phyloP scores from a whole-genome alignment of 2,888 invertebrate species.

The Kryphioiulus occultus region DNA sequence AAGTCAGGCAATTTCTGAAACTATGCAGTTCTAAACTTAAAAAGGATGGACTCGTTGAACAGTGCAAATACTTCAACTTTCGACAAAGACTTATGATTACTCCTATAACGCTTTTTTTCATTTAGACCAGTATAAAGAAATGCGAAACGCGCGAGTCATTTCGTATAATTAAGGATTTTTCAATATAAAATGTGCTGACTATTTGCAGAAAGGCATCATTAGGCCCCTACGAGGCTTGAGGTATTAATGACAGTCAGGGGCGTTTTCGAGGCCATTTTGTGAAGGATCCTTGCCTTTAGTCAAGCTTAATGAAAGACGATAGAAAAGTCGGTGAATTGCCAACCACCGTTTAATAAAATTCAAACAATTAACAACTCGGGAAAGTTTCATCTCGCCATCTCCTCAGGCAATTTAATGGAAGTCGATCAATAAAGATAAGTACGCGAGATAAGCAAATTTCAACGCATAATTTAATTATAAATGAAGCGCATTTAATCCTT shows the following conservation, averaged over 20 bases:
- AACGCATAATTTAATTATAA: constrained; percentile 10
- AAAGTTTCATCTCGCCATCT: background rate
- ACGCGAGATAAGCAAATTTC: background rate
- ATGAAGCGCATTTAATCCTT: background rate
- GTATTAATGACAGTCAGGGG: background rate
- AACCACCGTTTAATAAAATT: background rate
- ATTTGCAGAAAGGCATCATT: background rate
- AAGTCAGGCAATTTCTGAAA: no score
- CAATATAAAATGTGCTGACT: constrained; percentile 27
- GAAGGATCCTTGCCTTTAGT: background rate
- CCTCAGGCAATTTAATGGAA: background rate
- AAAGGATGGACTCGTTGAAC: no score
- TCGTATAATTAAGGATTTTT: constrained; percentile 15
- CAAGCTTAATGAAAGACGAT: background rate
- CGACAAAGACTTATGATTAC: no score
- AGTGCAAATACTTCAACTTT: no score
- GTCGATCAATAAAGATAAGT: constrained; percentile 10
- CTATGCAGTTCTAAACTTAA: no score
- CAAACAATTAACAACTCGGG: background rate
- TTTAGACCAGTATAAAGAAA: background rate
- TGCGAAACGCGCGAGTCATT: constrained; percentile 18
- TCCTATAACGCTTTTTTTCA: background rate
- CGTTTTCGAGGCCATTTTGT: background rate
- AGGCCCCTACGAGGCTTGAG: background rate
- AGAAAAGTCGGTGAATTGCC: background rate